Percentiles rank a stretch among this genome's conserved stretches.
Conservation (phyloP, 2,888 invertebrate species). For the Alloplasta piceator region DNA sequence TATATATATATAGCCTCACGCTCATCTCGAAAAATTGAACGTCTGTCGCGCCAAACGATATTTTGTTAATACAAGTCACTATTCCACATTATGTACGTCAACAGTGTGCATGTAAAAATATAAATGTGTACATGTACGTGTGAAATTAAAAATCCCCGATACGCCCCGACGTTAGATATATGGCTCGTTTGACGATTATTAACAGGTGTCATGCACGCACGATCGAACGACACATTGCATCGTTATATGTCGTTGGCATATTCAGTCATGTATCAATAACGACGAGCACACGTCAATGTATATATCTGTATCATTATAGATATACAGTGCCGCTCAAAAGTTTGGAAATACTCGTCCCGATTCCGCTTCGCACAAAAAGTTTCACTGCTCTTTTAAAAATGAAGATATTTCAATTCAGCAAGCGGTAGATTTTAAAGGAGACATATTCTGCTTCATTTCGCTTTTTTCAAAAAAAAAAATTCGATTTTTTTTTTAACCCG, state of each 20-base stretch:
- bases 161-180: slow-evolving; percentile 18
- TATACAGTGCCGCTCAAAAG: background rate
- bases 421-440: too few species aligned
- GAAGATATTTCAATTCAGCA: too few species aligned
- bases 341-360: too few species aligned
- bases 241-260: background rate
- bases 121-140: background rate
- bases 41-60: slow-evolving; percentile 54
- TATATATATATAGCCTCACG: slow-evolving; percentile 27
- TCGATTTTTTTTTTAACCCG: too few species aligned
- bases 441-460: too few species aligned
- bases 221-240: slow-evolving; percentile 45
- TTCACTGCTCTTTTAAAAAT: too few species aligned
- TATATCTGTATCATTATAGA: background rate
- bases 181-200: slow-evolving; percentile 55
- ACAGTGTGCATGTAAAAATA: background rate
- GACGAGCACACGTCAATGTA: background rate
- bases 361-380: too few species aligned
- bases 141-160: slow-evolving; percentile 48
- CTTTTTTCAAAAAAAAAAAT: too few species aligned
- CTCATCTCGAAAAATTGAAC: slow-evolving; percentile 54
- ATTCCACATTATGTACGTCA: background rate
- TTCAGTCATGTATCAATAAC: slow-evolving; percentile 44
- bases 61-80: slow-evolving; percentile 56
- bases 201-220: slow-evolving; percentile 62